Evolutionary conservation across 2,888 invertebrate genomes (phyloP).

Genomic region (Zygothrica quintamaculata): DNA sequence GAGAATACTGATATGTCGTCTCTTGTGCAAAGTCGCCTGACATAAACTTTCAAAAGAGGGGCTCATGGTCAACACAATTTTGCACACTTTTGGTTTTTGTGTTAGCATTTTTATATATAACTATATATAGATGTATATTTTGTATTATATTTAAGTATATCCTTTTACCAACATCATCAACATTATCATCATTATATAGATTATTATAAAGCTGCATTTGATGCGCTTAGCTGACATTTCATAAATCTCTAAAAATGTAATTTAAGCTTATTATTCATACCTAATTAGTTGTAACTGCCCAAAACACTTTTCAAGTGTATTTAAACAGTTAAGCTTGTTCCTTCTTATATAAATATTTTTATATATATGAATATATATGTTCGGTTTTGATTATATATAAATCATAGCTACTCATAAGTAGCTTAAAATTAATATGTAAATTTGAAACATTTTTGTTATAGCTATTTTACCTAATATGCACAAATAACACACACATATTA

Average conservation of each 20-base stretch:
- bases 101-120: constrained; percentile 12
- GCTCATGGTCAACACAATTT: constrained; percentile 77
- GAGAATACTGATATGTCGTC: constrained; percentile 34
- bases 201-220: constrained; percentile 38
- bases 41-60: constrained; percentile 79
- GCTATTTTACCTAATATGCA: no score
- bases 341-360: not conserved
- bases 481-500: constrained; percentile 7
- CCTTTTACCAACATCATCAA: constrained; percentile 10
- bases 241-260: constrained; percentile 1
- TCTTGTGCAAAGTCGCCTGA: constrained; percentile 37
- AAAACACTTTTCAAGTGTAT: constrained; percentile 64
- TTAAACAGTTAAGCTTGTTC: constrained; percentile 6
- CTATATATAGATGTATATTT: constrained; percentile 6
- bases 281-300: constrained; percentile 22
- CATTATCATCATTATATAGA: no score
- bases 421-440: constrained; percentile 26
- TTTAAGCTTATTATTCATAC: constrained; percentile 1
- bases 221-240: constrained; percentile 35
- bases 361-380: constrained; percentile 2
- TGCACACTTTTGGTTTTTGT: constrained; percentile 70
- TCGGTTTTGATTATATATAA: not conserved
- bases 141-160: constrained; percentile 6
- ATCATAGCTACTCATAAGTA: constrained; percentile 4
- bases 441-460: constrained; percentile 16